These are phyloP conservation scores for Sitodiplosis mosellana DNA, from an alignment of 1,140 invertebrate genomes.

Conservation along the genomic window DNA sequence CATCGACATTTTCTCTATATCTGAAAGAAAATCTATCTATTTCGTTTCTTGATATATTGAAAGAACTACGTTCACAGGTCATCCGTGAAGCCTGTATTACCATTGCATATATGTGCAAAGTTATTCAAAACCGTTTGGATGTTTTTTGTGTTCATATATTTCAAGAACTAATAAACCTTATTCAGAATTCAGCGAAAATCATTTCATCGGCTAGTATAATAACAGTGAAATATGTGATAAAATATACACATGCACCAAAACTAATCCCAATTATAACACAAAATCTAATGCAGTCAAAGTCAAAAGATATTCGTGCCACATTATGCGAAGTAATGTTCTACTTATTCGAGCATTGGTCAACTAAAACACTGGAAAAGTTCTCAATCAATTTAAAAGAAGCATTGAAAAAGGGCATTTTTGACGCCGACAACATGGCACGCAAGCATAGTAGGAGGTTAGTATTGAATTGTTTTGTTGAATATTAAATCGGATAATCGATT, in stretches of 20 bases:
- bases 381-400: slow-evolving; percentile 58
- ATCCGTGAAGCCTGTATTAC: slow-evolving; percentile 90
- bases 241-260: slow-evolving; percentile 65
- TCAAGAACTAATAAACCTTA: slow-evolving; percentile 69
- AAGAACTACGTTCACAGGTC: slow-evolving; percentile 75
- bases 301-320: slow-evolving; percentile 67
- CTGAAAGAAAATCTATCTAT: slow-evolving; percentile 58
- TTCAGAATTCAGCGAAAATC: slow-evolving; percentile 92
- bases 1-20: slow-evolving; percentile 62
- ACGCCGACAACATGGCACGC: slow-evolving; percentile 81
- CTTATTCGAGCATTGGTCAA: slow-evolving; percentile 71
- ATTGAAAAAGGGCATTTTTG: slow-evolving; percentile 73
- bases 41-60: slow-evolving; percentile 64
- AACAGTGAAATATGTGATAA: slow-evolving; percentile 75
- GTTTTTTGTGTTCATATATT: slow-evolving; percentile 67
- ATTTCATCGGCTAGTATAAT: slow-evolving; percentile 80
- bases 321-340: slow-evolving; percentile 70
- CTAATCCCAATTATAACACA: slow-evolving; percentile 73
- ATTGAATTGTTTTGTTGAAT: no score
- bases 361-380: slow-evolving; percentile 65
- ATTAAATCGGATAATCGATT: no score
- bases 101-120: slow-evolving; percentile 76
- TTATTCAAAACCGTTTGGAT: slow-evolving; percentile 65
- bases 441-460: slow-evolving; percentile 45
- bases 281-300: slow-evolving; percentile 62